These are phyloP conservation scores for Gnathonemus longibarbis DNA, from an alignment of 2,113 vertebrate species.

Conservation along the genomic window DNA sequence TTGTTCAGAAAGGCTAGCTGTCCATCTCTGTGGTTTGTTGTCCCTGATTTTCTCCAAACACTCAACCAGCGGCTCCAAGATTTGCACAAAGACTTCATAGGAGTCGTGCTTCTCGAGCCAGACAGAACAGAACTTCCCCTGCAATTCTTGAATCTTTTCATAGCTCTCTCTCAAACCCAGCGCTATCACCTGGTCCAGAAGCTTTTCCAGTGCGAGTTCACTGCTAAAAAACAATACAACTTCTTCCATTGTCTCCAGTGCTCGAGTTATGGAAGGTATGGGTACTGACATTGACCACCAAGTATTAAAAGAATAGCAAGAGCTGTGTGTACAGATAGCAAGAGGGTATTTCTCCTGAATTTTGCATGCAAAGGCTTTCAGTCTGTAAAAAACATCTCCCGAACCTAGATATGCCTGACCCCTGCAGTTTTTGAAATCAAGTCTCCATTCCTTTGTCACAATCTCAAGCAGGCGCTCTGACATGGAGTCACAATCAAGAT, in stretches of 20 bases:
- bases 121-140: constrained; percentile 69
- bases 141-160: constrained; percentile 75
- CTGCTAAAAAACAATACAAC: constrained; percentile 74
- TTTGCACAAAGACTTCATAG: constrained; percentile 83
- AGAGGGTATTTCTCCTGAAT: constrained; percentile 85
- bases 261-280: constrained; percentile 71
- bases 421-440: constrained; percentile 86
- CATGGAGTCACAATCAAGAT: constrained; percentile 66
- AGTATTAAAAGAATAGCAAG: constrained; percentile 85
- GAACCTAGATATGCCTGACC: constrained; percentile 88
- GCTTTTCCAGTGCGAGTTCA: constrained; percentile 64
- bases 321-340: constrained; percentile 82
- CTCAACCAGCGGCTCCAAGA: constrained; percentile 76
- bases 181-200: constrained; percentile 75
- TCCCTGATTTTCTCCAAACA: constrained; percentile 78
- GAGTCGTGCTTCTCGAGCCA: constrained; percentile 85
- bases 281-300: constrained; percentile 88
- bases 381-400: constrained; percentile 80
- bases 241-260: constrained; percentile 78
- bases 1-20: constrained; percentile 53
- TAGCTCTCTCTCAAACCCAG: constrained; percentile 74
- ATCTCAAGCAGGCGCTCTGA: constrained; percentile 71
- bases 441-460: constrained; percentile 77
- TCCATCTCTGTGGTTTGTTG: constrained; percentile 70
- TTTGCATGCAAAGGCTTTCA: constrained; percentile 85